These are phyloP conservation scores for Eumerus sabulonum DNA, from an alignment of 2,888 invertebrate genomes.

Conservation along the genomic window DNA sequence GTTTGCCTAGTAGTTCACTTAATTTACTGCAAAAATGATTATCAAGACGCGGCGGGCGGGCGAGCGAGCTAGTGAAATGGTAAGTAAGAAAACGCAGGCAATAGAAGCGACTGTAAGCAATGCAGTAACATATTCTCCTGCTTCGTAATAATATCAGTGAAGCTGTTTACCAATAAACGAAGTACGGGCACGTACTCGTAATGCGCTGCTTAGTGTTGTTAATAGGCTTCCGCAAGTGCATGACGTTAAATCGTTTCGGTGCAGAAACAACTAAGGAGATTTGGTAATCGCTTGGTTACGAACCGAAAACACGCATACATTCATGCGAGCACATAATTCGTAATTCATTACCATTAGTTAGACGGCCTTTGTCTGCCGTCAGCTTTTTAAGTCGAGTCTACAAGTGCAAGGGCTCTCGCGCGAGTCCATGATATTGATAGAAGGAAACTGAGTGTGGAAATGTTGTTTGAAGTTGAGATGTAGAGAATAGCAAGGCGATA, in stretches of 20 bases:
- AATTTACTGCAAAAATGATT: conserved; percentile 28
- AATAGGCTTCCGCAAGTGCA: conserved; percentile 57
- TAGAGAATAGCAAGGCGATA: no score
- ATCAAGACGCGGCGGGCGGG: conserved; percentile 2
- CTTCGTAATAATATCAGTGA: neutral
- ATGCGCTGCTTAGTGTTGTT: conserved; percentile 49
- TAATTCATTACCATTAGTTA: conserved; percentile 36
- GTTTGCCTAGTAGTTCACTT: conserved; percentile 48
- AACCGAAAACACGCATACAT: conserved; percentile 13
- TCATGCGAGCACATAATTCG: neutral
- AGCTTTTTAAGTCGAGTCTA: neutral
- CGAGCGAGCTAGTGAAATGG: neutral
- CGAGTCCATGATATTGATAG: neutral
- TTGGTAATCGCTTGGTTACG: conserved; percentile 37
- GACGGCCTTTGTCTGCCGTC: conserved; percentile 8
- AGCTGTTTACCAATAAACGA: conserved; percentile 38
- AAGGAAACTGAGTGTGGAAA: neutral
- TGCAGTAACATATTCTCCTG: conserved; percentile 57
- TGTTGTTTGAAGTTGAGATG: no score
- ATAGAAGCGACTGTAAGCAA: no score
- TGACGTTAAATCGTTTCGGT: conserved; percentile 29
- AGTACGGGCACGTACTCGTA: conserved; percentile 41
- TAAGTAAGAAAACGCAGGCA: no score
- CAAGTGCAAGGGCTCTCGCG: conserved; percentile 29
- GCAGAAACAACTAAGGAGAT: conserved; percentile 27